Percentiles rank a stretch among this genome's conserved stretches.
These are phyloP conservation scores for Uromys caudimaculatus DNA, from an alignment of 2,797 vertebrate species.

Conservation along the genomic window DNA sequence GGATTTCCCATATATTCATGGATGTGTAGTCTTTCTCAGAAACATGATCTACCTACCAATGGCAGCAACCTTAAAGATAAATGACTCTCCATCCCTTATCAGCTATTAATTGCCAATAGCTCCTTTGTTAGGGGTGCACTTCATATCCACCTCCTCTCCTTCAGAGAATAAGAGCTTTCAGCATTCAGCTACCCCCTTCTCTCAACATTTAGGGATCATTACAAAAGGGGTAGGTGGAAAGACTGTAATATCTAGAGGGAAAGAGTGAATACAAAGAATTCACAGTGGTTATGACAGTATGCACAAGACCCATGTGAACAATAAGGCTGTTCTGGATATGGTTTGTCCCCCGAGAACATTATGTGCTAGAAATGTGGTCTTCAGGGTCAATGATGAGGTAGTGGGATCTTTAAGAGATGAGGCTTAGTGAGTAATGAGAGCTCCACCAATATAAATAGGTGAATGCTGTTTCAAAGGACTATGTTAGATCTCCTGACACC, in stretches of 20 bases:
- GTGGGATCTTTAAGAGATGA: neutral
- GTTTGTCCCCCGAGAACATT: neutral
- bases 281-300: neutral
- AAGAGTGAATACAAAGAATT: neutral
- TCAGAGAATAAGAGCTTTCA: neutral
- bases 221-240: neutral
- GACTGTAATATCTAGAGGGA: neutral
- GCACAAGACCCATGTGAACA: neutral
- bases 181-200: neutral
- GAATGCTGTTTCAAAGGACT: neutral
- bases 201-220: neutral
- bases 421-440: neutral
- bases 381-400: neutral
- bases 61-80: neutral
- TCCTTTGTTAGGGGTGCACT: neutral
- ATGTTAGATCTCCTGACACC: neutral
- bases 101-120: neutral
- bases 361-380: neutral
- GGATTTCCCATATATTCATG: neutral
- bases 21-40: neutral
- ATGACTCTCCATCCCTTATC: neutral
- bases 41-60: neutral
- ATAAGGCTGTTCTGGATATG: neutral
- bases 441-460: neutral
- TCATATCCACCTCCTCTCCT: neutral